Evolutionary conservation across 1,140 invertebrate species (phyloP), one percentile per base, ranked within the genome.

Genomic region (Solenopsis fugax): DNA sequence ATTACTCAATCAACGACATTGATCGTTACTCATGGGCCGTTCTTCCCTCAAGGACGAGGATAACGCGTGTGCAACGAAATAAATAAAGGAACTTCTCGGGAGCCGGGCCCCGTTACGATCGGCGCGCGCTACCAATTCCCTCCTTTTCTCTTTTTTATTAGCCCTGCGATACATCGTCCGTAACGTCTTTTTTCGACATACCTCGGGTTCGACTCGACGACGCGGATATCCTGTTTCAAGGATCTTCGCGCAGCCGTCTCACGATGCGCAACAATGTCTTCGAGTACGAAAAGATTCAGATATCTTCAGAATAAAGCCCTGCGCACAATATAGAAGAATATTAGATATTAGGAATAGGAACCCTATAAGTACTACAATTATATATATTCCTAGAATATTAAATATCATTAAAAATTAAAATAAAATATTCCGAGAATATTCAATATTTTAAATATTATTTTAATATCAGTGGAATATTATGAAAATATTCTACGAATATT

Each of bases 1-100:
- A 80, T 86, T 86, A 78, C 84, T 76, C 84, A 86, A 81, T 80
- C 75, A 67, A 37, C 41, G 76, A 78, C 85, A 78, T 80, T 80
- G 85, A 80, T 86, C 85, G 52, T 86, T 86, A 78, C 64, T 80
- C 64, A 86, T 12, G 75, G 65, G 37, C 75, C 64, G 75, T 69
- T 77, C 82, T 86, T 80, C 72, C 50, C 78, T 50, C 85, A 86
- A 86, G 85, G 85, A 82, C 77, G 85, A 52, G 85, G 41, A 41
- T 50, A 69, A 69, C 52, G 76, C 76, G 76, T 56, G 76, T 34
- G 58, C 45, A 50, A 82, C 78, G 85, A 82, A 82, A 82, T 82
- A 87, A 82, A 86, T 65, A 37, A 86, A 82, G 48, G 58, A 82
- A 78, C 45, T 62, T 54, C 7, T 41, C 37, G 37, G 75, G 71